A percentile compares a stretch with the other conserved stretches of the same genome.
These are phyloP conservation scores for Drosophila bifasciata DNA, from an alignment of 1,140 invertebrate genomes.

Conservation along the genomic window DNA sequence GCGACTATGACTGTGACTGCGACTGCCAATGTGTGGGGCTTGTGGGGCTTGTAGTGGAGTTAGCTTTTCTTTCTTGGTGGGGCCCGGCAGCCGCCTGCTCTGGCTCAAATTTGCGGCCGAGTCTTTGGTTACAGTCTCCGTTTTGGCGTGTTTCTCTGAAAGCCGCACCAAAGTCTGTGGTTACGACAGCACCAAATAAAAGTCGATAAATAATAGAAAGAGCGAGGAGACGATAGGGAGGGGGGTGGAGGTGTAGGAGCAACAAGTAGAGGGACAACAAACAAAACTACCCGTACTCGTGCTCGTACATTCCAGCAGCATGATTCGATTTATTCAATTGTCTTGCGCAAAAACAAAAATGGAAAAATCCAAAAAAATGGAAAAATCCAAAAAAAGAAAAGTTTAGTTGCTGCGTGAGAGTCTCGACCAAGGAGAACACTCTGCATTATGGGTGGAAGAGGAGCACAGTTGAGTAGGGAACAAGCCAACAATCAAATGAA, in stretches of 20 bases:
- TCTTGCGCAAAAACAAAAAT: conserved; percentile 60
- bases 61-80: conserved; percentile 23
- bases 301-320: conserved; percentile 54
- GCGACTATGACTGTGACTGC: too few species aligned
- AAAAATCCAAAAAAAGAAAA: conserved; percentile 30
- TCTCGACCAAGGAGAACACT: not conserved
- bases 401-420: not conserved
- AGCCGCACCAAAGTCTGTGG: conserved; percentile 30
- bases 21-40: conserved; percentile 12
- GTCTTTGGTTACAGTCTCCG: conserved; percentile 12
- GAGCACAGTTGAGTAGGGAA: too few species aligned
- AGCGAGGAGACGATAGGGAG: too few species aligned
- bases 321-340: conserved; percentile 66
- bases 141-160: conserved; percentile 22
- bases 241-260: too few species aligned
- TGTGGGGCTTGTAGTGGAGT: not conserved
- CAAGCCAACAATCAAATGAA: too few species aligned
- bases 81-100: too few species aligned
- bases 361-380: too few species aligned
- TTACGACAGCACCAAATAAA: conserved; percentile 76
- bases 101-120: conserved; percentile 28
- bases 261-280: conserved; percentile 38
- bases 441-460: not conserved
- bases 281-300: conserved; percentile 5
- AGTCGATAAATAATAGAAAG: conserved; percentile 72